Evolutionary conservation across 37 sponge, comb jelly and placozoan species (phyloP).

Genomic region (Haliclona indistincta): DNA sequence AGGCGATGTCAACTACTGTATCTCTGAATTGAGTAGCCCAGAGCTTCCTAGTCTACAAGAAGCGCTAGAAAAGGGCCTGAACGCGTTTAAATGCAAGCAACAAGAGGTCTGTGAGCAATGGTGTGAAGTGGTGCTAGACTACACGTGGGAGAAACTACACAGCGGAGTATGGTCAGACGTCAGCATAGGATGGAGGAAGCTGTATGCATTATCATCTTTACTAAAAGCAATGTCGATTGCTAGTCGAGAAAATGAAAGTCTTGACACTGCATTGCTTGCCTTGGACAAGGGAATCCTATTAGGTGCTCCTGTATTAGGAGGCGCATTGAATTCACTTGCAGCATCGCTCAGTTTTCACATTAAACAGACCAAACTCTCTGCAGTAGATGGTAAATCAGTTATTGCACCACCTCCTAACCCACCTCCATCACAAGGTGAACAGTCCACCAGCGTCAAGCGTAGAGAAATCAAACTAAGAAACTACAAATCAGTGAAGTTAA

Average conservation of each 20-base stretch:
- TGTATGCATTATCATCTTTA: constrained; percentile 59
- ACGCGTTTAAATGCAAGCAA: background rate
- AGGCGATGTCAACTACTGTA: background rate
- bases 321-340: constrained; percentile 43
- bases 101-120: background rate
- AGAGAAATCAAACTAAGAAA: background rate
- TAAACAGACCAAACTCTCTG: background rate
- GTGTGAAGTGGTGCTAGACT: constrained; percentile 58
- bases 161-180: constrained; percentile 92
- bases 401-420: too few species aligned
- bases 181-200: constrained; percentile 63
- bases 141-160: constrained; percentile 88
- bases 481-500: background rate
- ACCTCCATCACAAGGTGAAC: too few species aligned
- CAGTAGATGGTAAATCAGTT: background rate
- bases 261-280: constrained; percentile 40
- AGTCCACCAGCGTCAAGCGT: too few species aligned
- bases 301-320: constrained; percentile 82
- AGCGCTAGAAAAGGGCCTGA: background rate
- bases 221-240: constrained; percentile 34
- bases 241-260: background rate
- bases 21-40: background rate
- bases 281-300: constrained; percentile 89
- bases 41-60: background rate
- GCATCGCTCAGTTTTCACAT: constrained; percentile 6